These are phyloP conservation scores for Trematomus loennbergii DNA, from an alignment of 2,113 vertebrate genomes.

Conservation along the genomic window DNA sequence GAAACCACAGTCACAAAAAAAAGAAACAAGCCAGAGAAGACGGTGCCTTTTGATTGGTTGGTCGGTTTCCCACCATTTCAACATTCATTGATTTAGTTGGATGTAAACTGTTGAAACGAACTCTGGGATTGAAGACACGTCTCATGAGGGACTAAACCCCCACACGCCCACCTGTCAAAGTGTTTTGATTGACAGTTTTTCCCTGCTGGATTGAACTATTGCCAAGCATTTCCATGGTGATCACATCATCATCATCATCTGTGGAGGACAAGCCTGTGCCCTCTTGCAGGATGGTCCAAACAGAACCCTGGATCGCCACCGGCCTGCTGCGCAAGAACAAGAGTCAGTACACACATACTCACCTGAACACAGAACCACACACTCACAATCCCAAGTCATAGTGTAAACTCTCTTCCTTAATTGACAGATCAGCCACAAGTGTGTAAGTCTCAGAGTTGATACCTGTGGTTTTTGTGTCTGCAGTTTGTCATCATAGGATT, in stretches of 20 bases:
- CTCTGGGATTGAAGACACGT: slow-evolving; percentile 73
- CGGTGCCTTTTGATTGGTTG: slow-evolving; percentile 85
- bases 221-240: slow-evolving; percentile 87
- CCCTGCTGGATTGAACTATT: slow-evolving; percentile 73
- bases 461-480: not conserved
- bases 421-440: not conserved
- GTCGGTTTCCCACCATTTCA: slow-evolving; percentile 79
- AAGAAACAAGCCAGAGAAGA: slow-evolving; percentile 75
- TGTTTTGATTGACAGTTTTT: slow-evolving; percentile 74
- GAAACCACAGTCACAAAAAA: slow-evolving; percentile 82
- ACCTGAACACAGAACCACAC: not conserved
- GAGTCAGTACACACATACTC: slow-evolving; percentile 81
- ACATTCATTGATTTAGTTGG: slow-evolving; percentile 77
- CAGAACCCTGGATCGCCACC: slow-evolving; percentile 85
- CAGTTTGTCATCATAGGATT: not conserved
- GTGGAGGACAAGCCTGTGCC: slow-evolving; percentile 86
- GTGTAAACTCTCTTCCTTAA: not conserved
- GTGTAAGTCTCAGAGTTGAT: not conserved
- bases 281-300: slow-evolving; percentile 87
- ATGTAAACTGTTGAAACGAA: slow-evolving; percentile 79
- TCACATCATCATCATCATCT: slow-evolving; percentile 86
- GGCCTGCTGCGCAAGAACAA: slow-evolving; percentile 86
- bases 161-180: slow-evolving; percentile 31
- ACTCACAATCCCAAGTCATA: no score
- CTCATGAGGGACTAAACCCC: slow-evolving; percentile 51